Percentiles rank a stretch among this genome's conserved stretches.
phyloP scores from a whole-genome alignment of 37 sponge, comb jelly and placozoan genomes.

The Ephydatia muelleri region DNA sequence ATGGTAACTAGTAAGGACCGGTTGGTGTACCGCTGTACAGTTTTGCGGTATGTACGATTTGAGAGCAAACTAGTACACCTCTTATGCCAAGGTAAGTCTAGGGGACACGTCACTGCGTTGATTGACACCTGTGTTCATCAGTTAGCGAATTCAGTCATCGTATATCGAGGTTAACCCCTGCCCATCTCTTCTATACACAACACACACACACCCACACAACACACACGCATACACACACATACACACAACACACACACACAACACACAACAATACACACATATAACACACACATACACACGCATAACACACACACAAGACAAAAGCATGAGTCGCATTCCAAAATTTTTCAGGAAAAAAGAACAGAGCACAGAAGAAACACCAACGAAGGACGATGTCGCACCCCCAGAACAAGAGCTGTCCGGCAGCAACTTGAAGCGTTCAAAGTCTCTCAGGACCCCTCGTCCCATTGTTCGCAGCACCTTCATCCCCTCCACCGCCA shows the following conservation, averaged over 20 bases:
- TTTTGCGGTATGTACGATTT: neutral
- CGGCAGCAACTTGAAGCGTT: neutral
- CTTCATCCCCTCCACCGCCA: neutral
- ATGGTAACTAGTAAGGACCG: neutral
- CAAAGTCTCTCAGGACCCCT: slow-evolving; percentile 14
- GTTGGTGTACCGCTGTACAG: neutral
- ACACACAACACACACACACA: neutral
- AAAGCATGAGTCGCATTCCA: slow-evolving; percentile 13
- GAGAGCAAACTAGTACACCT: too few species aligned
- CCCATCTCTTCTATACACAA: neutral
- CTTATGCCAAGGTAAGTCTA: too few species aligned
- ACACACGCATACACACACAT: neutral
- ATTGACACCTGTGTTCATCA: neutral
- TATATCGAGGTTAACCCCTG: neutral
- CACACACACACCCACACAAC: neutral
- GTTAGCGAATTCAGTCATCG: neutral
- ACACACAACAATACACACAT: neutral
- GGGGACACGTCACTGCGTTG: too few species aligned
- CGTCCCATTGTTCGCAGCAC: neutral
- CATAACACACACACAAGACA: neutral
- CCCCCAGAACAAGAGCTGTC: neutral
- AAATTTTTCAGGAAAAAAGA: slow-evolving; percentile 10
- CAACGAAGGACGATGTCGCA: neutral
- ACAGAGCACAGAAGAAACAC: neutral
- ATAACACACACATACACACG: neutral